A percentile compares a stretch with the other conserved stretches of the same genome.
These are phyloP conservation scores for Panthera tigris DNA, from an alignment of 2,113 vertebrate genomes.

Conservation along the genomic window DNA sequence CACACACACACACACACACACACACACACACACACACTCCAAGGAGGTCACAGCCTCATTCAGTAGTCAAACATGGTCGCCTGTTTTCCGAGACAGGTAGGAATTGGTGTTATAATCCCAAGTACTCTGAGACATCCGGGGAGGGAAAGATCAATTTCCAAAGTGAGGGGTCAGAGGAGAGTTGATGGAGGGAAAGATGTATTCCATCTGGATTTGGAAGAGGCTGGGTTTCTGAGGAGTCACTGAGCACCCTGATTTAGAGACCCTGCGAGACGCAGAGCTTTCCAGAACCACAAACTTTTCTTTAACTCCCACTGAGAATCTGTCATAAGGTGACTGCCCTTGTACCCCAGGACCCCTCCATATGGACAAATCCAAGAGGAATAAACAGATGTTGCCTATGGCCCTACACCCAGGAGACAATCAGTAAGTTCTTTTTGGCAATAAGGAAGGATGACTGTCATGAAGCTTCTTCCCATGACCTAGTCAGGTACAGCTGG, in stretches of 20 bases:
- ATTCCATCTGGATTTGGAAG: background rate
- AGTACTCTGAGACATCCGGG: background rate
- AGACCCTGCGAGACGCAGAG: background rate
- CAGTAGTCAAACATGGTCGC: background rate
- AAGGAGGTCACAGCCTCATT: background rate
- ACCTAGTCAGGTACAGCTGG: background rate
- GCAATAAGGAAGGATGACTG: too few relatives aligned
- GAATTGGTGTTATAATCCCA: too few relatives aligned
- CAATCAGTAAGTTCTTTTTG: accelerated
- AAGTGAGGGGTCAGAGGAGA: background rate
- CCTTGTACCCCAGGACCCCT: background rate
- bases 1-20: too few relatives aligned
- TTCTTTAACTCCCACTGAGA: background rate
- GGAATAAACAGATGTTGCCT: too few relatives aligned
- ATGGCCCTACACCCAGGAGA: background rate
- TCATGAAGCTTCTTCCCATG: background rate
- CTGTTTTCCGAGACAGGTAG: background rate
- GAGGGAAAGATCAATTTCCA: background rate
- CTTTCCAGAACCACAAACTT: background rate
- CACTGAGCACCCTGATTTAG: accelerated
- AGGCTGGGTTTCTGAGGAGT: background rate
- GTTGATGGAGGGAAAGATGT: background rate
- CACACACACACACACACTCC: too few relatives aligned
- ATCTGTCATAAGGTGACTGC: background rate
- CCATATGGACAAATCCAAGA: background rate